phyloP scores from a whole-genome alignment of 1,140 invertebrate genomes.

The Hypsibius dujardini region DNA sequence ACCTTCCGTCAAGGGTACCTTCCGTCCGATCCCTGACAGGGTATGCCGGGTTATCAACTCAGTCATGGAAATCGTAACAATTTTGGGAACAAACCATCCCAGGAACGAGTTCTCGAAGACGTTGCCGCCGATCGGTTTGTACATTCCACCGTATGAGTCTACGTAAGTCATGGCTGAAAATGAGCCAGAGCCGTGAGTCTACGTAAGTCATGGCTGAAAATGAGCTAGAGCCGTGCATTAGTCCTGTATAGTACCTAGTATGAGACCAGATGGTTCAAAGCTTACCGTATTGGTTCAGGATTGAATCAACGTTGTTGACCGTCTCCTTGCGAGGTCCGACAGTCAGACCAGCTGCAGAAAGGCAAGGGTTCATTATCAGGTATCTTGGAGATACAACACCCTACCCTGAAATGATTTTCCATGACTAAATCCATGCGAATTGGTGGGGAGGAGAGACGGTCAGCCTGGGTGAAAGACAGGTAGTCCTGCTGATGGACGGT shows the following conservation, averaged over 20 bases:
- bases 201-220: no score
- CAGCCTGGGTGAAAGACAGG: no score
- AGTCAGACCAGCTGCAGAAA: slow-evolving; percentile 16
- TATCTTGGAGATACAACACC: no score
- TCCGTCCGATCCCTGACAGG: background rate
- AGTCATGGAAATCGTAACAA: background rate
- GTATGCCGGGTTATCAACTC: background rate
- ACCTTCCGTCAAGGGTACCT: background rate
- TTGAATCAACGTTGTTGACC: slow-evolving; percentile 30
- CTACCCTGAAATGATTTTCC: slow-evolving; percentile 25
- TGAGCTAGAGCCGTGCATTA: no score
- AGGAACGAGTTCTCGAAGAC: background rate
- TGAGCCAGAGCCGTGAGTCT: no score
- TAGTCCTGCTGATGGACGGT: no score
- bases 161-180: background rate
- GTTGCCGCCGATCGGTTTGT: slow-evolving; percentile 7
- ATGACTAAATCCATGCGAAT: slow-evolving; percentile 27
- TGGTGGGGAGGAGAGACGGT: slow-evolving; percentile 23
- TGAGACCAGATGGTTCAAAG: no score
- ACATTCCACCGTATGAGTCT: slow-evolving; percentile 8
- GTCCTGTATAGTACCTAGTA: no score
- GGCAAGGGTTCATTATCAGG: background rate
- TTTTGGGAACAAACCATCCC: background rate
- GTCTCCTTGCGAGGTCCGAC: slow-evolving; percentile 25
- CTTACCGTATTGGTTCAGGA: slow-evolving; percentile 22